Evolutionary conservation across 2,797 vertebrate genomes (phyloP), one percentile per base, ranked within the genome.

Genomic region (Schizopygopsis malacanthus): DNA sequence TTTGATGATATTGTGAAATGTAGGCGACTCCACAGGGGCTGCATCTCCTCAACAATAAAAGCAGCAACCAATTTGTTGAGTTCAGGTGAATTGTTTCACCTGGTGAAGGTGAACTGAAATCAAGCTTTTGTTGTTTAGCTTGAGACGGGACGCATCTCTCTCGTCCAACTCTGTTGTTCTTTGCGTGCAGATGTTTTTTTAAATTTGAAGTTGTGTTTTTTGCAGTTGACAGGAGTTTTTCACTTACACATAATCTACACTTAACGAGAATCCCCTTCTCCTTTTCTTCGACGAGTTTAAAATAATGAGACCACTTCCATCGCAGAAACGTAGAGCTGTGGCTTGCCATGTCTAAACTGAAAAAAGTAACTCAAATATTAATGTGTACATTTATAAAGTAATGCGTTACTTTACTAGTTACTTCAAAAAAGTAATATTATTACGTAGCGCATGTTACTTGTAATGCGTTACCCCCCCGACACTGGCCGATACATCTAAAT

Each of bases 11-110:
- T 39, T 39, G 4, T 2, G 37, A 39, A 39, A 39, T 39, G 37
- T 39, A 39, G 37, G 37, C 37, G 3, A 3, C 3, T 39, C 37
- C 37, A 39, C 37, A 39, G 37, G 5, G 37, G 37, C 37, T 39
- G 37, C 37, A 39, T 39, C 37, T 39, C 37, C 37, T 39, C 37
- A 39, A 39, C 37, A 39, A 39, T 39, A 39, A 45, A 85, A 15
- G 8, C 28, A 15, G 83, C 83, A 25, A 79, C 76, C 28, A 79
- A 41, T 39, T 79, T 85, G 33, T 59, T 77, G 33, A 85, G 25
- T 54, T 79, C 47, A 65, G 33, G n/a, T 12, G 7, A 25, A 83
- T 41, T 20, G 67, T 61, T 82, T 82, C 71, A 82, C 61, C 65
- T 50, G 28, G 18, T 78, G 75, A 77, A 52, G 1, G 15, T 37